Percentiles rank a stretch among this genome's conserved stretches.
Evolutionary conservation across 2,797 vertebrate genomes (phyloP).

Genomic region (Chrysolophus pictus): DNA sequence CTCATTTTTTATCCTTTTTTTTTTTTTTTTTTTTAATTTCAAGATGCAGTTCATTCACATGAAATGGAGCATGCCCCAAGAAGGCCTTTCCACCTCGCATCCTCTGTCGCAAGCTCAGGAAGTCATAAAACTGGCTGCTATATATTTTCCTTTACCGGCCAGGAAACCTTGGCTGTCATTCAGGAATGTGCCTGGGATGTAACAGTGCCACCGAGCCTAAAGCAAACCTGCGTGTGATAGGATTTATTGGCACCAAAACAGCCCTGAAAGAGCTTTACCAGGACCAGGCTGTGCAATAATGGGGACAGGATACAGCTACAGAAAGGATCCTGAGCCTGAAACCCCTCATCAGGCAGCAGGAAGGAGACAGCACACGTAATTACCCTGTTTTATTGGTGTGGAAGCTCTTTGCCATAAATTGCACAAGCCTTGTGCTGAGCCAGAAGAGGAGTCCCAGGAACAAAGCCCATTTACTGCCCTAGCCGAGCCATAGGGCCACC

Average conservation of each 20-base stretch:
- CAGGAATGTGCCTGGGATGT: neutral
- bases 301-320: neutral
- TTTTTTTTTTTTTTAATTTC: neutral
- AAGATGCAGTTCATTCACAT: neutral
- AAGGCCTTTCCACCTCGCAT: neutral
- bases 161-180: conserved; percentile 41
- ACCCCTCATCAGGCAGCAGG: neutral
- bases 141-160: conserved; percentile 35
- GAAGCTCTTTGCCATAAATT: conserved; percentile 31
- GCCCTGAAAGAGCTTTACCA: neutral
- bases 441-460: neutral
- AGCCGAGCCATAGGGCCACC: fast-evolving
- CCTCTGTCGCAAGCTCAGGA: neutral
- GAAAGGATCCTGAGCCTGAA: neutral
- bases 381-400: neutral
- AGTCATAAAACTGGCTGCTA: neutral
- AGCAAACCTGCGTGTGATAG: neutral
- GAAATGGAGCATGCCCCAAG: neutral
- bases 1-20: neutral
- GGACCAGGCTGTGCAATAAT: fast-evolving
- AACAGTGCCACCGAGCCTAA: neutral
- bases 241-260: neutral
- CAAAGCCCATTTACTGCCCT: fast-evolving
- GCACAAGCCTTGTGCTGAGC: neutral
- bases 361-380: neutral